Conservation (phyloP, 2,888 invertebrate species). For the Phorcus lineatus region DNA sequence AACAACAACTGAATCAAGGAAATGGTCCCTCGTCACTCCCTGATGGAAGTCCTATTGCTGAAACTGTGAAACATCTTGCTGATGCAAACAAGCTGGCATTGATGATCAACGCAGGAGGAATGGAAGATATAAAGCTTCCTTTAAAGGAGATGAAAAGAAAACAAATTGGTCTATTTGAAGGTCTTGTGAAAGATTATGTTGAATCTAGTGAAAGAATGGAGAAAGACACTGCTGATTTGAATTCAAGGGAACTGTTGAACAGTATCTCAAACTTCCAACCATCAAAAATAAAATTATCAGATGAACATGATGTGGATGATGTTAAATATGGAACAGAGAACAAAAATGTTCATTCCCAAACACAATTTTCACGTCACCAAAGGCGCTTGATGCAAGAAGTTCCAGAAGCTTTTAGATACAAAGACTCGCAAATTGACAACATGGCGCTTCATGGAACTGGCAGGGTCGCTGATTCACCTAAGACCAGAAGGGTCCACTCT, state of each 20-base stretch:
- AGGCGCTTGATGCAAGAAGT: too few relatives aligned
- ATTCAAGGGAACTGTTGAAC: not conserved
- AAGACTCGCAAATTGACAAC: too few relatives aligned
- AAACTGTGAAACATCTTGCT: constrained; percentile 26
- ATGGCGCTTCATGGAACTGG: too few relatives aligned
- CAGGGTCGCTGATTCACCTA: too few relatives aligned
- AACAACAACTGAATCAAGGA: constrained; percentile 16
- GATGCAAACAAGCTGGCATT: constrained; percentile 39
- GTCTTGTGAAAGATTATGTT: constrained; percentile 42
- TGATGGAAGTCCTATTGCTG: not conserved
- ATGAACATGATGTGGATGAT: not conserved
- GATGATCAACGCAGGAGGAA: constrained; percentile 56
- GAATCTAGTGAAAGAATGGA: not conserved
- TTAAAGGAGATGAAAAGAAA: not conserved
- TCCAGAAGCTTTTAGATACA: too few relatives aligned
- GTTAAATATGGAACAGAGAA: not conserved
- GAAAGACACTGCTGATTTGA: too few relatives aligned
- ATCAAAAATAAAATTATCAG: not conserved
- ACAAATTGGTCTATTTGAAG: constrained; percentile 41
- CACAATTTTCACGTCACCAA: not conserved
- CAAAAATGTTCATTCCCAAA: not conserved
- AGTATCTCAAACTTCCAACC: not conserved
- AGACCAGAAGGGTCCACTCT: too few relatives aligned
- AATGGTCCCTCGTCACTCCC: not conserved
- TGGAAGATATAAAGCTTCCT: constrained; percentile 25